These are phyloP conservation scores for Ardeotis arabs DNA, from an alignment of 2,113 vertebrate species.

Conservation along the genomic window DNA sequence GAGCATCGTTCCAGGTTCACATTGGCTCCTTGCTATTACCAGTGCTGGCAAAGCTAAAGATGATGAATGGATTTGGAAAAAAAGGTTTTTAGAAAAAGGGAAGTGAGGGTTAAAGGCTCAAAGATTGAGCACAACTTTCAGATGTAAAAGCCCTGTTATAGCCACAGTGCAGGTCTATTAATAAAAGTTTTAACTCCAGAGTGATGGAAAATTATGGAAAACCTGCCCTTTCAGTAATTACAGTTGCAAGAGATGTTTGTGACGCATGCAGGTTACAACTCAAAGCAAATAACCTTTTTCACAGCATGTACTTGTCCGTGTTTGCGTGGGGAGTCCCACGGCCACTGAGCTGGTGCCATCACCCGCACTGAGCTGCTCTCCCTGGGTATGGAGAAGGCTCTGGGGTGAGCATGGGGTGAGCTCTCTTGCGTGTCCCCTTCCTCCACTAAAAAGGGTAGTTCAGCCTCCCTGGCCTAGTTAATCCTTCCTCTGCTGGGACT, in stretches of 20 bases:
- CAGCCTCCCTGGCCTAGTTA: background rate
- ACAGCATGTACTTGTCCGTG: background rate
- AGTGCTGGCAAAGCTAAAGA: background rate
- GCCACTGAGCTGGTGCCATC: background rate
- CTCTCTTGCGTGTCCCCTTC: background rate
- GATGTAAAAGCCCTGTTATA: background rate
- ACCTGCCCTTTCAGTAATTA: background rate
- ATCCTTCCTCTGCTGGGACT: background rate
- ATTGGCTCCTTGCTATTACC: background rate
- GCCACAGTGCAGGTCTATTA: background rate
- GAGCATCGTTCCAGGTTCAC: background rate
- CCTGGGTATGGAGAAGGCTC: background rate
- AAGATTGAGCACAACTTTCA: background rate
- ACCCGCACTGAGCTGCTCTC: background rate
- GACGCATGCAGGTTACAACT: background rate
- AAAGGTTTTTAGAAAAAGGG: background rate
- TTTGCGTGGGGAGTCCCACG: background rate
- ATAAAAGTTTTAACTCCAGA: background rate
- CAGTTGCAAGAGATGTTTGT: background rate
- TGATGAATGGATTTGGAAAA: background rate
- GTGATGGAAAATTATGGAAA: slow-evolving; percentile 1
- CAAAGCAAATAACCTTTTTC: background rate
- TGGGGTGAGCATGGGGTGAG: accelerated
- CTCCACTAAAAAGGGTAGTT: background rate
- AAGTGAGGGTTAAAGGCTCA: background rate